Conservation (phyloP, 2,888 invertebrate genomes). For the Drosophila paucipuncta region DNA sequence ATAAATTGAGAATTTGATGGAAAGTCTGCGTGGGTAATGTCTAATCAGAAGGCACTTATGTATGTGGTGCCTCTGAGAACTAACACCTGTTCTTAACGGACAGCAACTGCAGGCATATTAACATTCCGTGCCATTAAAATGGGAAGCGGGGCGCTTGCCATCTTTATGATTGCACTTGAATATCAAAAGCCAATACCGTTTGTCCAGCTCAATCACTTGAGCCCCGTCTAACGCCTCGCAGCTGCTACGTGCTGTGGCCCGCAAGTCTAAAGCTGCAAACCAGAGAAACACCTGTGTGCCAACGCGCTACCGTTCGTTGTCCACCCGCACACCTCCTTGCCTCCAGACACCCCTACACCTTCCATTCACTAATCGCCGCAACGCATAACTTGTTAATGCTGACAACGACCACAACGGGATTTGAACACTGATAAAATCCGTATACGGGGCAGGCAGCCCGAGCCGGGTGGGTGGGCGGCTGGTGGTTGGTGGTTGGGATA, state of each 20-base stretch:
- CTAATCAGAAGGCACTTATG: constrained; percentile 50
- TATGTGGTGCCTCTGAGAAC: neutral
- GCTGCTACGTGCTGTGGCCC: constrained; percentile 59
- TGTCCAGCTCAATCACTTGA: constrained; percentile 55
- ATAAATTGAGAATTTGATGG: constrained; percentile 56
- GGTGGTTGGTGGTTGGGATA: constrained; percentile 18
- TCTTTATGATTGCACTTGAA: constrained; percentile 57
- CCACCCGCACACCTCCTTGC: neutral
- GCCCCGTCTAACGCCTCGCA: constrained; percentile 50
- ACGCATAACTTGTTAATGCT: constrained; percentile 78
- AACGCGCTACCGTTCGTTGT: constrained; percentile 53
- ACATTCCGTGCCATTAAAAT: constrained; percentile 18
- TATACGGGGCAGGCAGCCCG: constrained; percentile 25
- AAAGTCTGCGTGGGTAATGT: constrained; percentile 57
- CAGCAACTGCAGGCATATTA: constrained; percentile 30
- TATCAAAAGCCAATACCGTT: constrained; percentile 64
- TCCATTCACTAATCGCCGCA: constrained; percentile 59
- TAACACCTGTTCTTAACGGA: constrained; percentile 37
- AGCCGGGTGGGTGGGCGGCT: constrained; percentile 40
- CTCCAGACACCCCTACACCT: neutral
- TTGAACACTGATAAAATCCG: constrained; percentile 71
- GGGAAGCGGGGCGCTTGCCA: neutral
- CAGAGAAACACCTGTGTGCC: constrained; percentile 72
- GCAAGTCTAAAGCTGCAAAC: neutral
- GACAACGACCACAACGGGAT: constrained; percentile 81